Evolutionary conservation across 2,797 vertebrate genomes (phyloP).

Genomic region (Sebastes oblongus): DNA sequence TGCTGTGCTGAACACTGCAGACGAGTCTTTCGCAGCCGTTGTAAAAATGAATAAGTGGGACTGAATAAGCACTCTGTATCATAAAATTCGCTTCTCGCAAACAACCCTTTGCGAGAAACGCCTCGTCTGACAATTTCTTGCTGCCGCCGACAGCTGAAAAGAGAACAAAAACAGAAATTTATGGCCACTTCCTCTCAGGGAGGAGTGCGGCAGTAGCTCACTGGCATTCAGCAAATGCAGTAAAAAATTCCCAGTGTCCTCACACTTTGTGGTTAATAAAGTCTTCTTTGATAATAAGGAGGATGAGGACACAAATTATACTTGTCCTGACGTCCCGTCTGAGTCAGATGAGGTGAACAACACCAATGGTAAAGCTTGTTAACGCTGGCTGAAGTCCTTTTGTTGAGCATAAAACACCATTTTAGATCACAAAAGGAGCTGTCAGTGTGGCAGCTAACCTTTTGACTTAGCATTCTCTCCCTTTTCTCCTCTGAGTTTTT

Average conservation of each 20-base stretch:
- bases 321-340: slow-evolving; percentile 5
- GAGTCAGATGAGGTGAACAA: slow-evolving; percentile 31
- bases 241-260: slow-evolving; percentile 9
- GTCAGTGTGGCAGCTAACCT: slow-evolving; percentile 32
- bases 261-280: background rate
- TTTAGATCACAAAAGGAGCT: slow-evolving; percentile 35
- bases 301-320: background rate
- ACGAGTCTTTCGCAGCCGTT: slow-evolving; percentile 5
- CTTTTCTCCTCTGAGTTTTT: background rate
- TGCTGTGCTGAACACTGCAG: slow-evolving; percentile 27
- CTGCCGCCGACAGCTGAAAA: slow-evolving; percentile 33
- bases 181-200: slow-evolving; percentile 17
- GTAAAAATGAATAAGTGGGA: slow-evolving; percentile 42
- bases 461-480: slow-evolving; percentile 6
- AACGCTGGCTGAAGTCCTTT: slow-evolving; percentile 15
- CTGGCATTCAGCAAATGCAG: slow-evolving; percentile 32
- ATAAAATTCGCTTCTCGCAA: slow-evolving; percentile 43
- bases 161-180: slow-evolving; percentile 54
- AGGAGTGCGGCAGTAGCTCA: slow-evolving; percentile 24
- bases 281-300: slow-evolving; percentile 9
- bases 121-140: slow-evolving; percentile 34
- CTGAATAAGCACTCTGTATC: slow-evolving; percentile 50
- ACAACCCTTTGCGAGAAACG: slow-evolving; percentile 35
- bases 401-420: slow-evolving; percentile 25
- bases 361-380: slow-evolving; percentile 1